Evolutionary conservation across 2,113 vertebrate species (phyloP), one percentile per base, ranked within the genome.

Genomic region (Prietella phreatophila): DNA sequence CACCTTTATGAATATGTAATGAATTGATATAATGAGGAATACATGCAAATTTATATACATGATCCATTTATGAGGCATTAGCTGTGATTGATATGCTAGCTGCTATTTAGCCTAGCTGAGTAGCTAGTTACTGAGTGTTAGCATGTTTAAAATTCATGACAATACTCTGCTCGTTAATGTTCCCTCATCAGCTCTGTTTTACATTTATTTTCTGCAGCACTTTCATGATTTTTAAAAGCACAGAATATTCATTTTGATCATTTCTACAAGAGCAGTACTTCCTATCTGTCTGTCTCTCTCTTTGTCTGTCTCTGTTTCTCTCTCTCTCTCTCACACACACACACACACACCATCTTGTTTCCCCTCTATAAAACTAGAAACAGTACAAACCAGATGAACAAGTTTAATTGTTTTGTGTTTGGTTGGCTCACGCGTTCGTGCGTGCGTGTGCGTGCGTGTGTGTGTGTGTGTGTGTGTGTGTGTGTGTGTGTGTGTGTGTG

Each of bases 351-450:
- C 30, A 33, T 83, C 19, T 42, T 75, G 73, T 61, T 69, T 63
- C 36, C 82, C 71, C 30, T 78, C 75, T 75, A 55, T 39, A 80
- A 79, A 92, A 65, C 42, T 19, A 27, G 60, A 82, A 55, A 60
- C 82, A 25, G 85, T 81, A 47, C 75, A 83, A 94, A 94, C 93
- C 89, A 85, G 94, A 93, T 90, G 42, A 93, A 93, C 94, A 55
- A 90, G 95, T 93, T 94, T 65, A 88, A 87, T 88, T 82, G 89
- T 92, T 89, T 61, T 61, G 53, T 36, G 27, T 86, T 20, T 83
- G 33, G 47, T 47, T 53, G 67, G 80, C 80, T 1, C 36, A 36
- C 36, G 2, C 36, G 36, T 36, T 75, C 85, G 13, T 30, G 36
- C 55, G 61, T 83, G 55, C 71, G 82, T 88, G 13, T 30, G 36